These are phyloP conservation scores for Acanthornis magna DNA, from an alignment of 2,797 vertebrate genomes.

Conservation along the genomic window DNA sequence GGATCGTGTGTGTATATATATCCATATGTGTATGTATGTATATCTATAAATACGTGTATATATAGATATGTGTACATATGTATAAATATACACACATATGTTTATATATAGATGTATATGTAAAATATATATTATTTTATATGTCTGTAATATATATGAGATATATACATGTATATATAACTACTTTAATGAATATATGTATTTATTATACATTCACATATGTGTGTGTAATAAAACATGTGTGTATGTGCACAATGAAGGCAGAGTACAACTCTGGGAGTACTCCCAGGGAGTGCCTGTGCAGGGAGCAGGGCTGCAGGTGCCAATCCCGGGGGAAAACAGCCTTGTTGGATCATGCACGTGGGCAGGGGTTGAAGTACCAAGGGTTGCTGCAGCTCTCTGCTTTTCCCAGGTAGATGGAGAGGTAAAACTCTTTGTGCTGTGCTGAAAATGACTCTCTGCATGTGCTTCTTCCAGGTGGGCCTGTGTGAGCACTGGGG, in stretches of 20 bases:
- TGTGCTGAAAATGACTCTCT: not conserved
- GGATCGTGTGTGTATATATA: not conserved
- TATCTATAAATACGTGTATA: not conserved
- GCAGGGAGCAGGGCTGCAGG: not conserved
- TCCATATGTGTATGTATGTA: not conserved
- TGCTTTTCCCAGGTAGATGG: not conserved
- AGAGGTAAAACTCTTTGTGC: not conserved
- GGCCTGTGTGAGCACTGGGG: not conserved
- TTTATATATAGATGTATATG: too few relatives aligned
- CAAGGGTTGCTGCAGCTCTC: not conserved
- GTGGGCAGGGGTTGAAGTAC: rapidly evolving
- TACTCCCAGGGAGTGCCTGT: not conserved
- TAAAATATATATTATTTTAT: not conserved
- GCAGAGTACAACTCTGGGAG: not conserved
- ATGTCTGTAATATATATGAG: too few relatives aligned
- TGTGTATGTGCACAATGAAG: rapidly evolving
- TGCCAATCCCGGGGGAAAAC: rapidly evolving
- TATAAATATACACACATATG: too few relatives aligned
- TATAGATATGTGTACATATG: not conserved
- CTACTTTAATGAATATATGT: rapidly evolving
- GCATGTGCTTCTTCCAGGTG: not conserved
- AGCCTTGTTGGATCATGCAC: rapidly evolving
- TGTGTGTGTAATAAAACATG: not conserved
- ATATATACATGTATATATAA: not conserved
- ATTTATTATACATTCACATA: too few relatives aligned